Conservation (phyloP, 2,888 invertebrate genomes). For the Chelonus formosanus region DNA sequence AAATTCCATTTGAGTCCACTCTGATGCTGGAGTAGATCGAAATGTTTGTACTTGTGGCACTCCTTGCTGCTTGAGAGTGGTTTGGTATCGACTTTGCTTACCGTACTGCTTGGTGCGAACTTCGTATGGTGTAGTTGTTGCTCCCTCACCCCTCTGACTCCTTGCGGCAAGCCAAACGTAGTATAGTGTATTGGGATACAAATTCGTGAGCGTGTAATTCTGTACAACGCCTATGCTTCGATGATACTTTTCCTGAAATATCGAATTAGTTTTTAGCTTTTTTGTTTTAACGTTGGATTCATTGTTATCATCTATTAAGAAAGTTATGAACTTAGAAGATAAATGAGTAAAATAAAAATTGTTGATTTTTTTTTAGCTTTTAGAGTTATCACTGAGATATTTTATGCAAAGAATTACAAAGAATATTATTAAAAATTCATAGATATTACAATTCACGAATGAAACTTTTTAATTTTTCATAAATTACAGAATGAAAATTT, state of each 20-base stretch:
- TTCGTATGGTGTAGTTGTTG: constrained; percentile 92
- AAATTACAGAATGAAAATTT: too few species aligned
- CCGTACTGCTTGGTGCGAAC: constrained; percentile 97
- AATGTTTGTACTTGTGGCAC: constrained; percentile 46
- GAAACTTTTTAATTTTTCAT: too few species aligned
- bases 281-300: neutral
- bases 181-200: constrained; percentile 96
- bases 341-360: neutral
- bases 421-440: too few species aligned
- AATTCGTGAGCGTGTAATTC: constrained; percentile 85
- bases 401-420: too few species aligned
- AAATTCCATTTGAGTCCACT: constrained; percentile 3
- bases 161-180: constrained; percentile 96
- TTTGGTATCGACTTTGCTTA: constrained; percentile 70
- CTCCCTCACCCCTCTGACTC: constrained; percentile 93
- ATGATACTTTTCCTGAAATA: constrained; percentile 76
- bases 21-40: constrained; percentile 16
- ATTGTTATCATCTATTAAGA: neutral
- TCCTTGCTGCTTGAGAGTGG: constrained; percentile 58
- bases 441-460: too few species aligned
- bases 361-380: too few species aligned
- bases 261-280: neutral
- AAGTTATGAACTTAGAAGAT: neutral
- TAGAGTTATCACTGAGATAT: too few species aligned
- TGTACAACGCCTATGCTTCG: constrained; percentile 85